Evolutionary conservation across 2,888 invertebrate genomes (phyloP).

Genomic region (Drosophila suboccidentalis): DNA sequence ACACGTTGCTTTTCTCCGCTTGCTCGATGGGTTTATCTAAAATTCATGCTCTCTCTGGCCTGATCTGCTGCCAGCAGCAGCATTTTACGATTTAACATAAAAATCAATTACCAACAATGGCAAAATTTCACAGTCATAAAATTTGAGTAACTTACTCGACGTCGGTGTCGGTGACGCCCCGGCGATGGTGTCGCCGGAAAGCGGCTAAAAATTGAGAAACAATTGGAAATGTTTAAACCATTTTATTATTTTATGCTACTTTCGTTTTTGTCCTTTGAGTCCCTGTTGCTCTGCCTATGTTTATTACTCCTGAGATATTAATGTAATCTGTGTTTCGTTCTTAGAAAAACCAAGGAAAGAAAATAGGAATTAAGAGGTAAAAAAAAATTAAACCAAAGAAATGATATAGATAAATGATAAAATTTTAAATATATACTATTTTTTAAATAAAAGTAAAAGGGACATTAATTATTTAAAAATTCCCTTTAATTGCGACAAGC

Average conservation of each 20-base stretch:
- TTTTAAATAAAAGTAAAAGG: neutral
- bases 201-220: conserved; percentile 70
- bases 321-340: neutral
- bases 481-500: neutral
- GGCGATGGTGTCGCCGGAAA: neutral
- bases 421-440: too few relatives aligned
- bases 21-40: conserved; percentile 67
- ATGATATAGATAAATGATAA: too few relatives aligned
- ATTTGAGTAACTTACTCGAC: conserved; percentile 62
- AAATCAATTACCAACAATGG: conserved; percentile 81
- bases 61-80: conserved; percentile 31
- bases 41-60: conserved; percentile 64
- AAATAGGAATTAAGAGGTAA: too few relatives aligned
- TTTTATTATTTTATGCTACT: conserved; percentile 59
- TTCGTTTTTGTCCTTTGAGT: conserved; percentile 12
- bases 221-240: conserved; percentile 71
- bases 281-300: conserved; percentile 3
- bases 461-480: too few relatives aligned
- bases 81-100: conserved; percentile 80
- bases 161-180: neutral
- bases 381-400: too few relatives aligned
- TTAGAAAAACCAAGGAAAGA: too few relatives aligned
- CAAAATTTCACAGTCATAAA: conserved; percentile 74
- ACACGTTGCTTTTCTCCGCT: conserved; percentile 60
- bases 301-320: neutral